Base-by-base conservation (phyloP, 2,797 vertebrate species). In the Helostoma temminkii region DNA sequence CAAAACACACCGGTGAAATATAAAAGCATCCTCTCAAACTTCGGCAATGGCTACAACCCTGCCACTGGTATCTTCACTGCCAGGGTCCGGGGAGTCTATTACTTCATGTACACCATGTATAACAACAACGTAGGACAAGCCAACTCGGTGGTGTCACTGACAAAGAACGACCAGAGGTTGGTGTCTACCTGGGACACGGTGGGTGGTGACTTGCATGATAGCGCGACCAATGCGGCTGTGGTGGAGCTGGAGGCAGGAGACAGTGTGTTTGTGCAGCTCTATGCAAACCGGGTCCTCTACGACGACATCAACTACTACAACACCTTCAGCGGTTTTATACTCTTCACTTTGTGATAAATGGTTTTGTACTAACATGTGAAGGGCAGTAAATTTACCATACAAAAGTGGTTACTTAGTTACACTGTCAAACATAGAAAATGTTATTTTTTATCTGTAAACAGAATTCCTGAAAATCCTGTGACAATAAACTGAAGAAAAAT, bases 301-400 rank as follows among this genome's bases (percentile, higher is more conserved):
- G 54, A 80, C 0, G 32, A 73, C 25, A 0, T 0, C 24, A 0
- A n/a, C 5, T 47, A 57, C 37, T 74, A 46, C 43, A 65, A 77
- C 57, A 75, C 65, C 32, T 78, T 78, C 46, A 65, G 49, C 3
- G 55, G 68, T 16, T 78, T 79, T 45, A 22, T 71, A 58, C 62
- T 69, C 47, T 72, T 74, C 66, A 62, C 41, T 25, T 1, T 71
- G 54, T 74, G 48, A 77, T n/a, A n/a, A n/a, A n/a, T n/a, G n/a
- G n/a, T n/a, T n/a, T n/a, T n/a, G n/a, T n/a, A n/a, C n/a, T n/a
- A 60, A 16, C 30, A 25, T 7, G 16, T 25, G 24, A 55, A 28
- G 22, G 25, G 52, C 4, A 5, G 15, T n/a, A n/a, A n/a, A n/a
- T n/a, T n/a, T n/a, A n/a, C n/a, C n/a, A n/a, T n/a, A n/a, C n/a